Percentiles rank a stretch among this genome's conserved stretches.
These are phyloP conservation scores for Drosophila lacertosa DNA, from an alignment of 1,140 invertebrate species.

Conservation along the genomic window DNA sequence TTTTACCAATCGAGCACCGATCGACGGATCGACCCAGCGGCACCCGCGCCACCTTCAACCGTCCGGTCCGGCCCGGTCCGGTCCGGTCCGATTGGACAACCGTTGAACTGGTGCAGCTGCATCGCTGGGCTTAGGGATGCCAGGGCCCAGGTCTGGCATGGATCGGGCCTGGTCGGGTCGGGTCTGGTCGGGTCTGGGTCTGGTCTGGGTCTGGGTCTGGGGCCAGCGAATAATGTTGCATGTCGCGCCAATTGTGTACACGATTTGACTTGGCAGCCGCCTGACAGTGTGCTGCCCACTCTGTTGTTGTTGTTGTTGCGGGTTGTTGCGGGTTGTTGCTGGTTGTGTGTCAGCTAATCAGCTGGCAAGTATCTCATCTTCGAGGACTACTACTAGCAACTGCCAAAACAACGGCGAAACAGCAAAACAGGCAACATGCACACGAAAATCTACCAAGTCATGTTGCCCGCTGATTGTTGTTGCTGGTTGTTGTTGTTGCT, in stretches of 20 bases:
- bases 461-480: conserved; percentile 58
- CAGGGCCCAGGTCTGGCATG: not conserved
- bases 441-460: conserved; percentile 82
- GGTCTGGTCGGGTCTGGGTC: conserved; percentile 20
- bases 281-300: conserved; percentile 79
- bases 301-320: conserved; percentile 47
- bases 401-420: conserved; percentile 75
- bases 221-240: conserved; percentile 75
- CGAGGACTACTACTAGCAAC: conserved; percentile 82
- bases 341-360: conserved; percentile 81
- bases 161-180: not conserved
- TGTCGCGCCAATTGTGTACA: conserved; percentile 83
- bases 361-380: conserved; percentile 83
- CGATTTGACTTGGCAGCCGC: conserved; percentile 82
- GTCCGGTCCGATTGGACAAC: too few relatives aligned
- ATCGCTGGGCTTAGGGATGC: conserved; percentile 28
- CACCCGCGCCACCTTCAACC: conserved; percentile 19
- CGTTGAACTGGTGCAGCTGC: too few relatives aligned
- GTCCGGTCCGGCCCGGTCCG: too few relatives aligned
- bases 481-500: conserved; percentile 40
- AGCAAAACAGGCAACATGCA: conserved; percentile 68
- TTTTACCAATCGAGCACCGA: conserved; percentile 72
- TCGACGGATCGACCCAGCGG: conserved; percentile 67
- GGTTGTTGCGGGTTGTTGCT: conserved; percentile 51
- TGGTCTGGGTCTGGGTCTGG: conserved; percentile 31